phyloP scores from a whole-genome alignment of 1,140 invertebrate genomes.

The Brachionus manjavacas region DNA sequence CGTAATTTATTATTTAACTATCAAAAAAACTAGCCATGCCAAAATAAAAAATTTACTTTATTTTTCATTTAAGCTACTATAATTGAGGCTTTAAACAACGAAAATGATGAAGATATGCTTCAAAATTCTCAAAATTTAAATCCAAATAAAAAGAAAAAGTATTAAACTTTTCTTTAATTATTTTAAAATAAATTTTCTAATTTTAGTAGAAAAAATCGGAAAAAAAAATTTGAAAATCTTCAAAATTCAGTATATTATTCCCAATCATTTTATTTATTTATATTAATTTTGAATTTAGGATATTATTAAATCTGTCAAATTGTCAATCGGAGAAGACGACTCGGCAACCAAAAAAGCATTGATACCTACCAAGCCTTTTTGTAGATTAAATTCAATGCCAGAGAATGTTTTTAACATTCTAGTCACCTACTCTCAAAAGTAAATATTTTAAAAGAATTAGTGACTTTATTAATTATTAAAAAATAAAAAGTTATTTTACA shows the following conservation, averaged over 20 bases:
- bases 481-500: slow-evolving; percentile 29
- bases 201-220: slow-evolving; percentile 16
- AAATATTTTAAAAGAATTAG: neutral
- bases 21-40: no score
- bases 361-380: neutral
- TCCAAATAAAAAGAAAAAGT: slow-evolving; percentile 34
- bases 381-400: neutral
- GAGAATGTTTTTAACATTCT: slow-evolving; percentile 35
- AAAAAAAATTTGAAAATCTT: slow-evolving; percentile 14
- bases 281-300: neutral
- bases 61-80: neutral
- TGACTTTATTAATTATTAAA: neutral
- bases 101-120: neutral
- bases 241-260: neutral
- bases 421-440: slow-evolving; percentile 27
- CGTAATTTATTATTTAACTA: neutral
- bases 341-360: neutral
- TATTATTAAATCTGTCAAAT: neutral
- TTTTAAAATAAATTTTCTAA: neutral
- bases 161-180: neutral
- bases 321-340: slow-evolving; percentile 20
- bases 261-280: neutral
- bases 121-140: slow-evolving; percentile 21
- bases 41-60: neutral
- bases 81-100: neutral